Conservation (phyloP, 2,888 invertebrate species). For the Crocallis elinguaria region DNA sequence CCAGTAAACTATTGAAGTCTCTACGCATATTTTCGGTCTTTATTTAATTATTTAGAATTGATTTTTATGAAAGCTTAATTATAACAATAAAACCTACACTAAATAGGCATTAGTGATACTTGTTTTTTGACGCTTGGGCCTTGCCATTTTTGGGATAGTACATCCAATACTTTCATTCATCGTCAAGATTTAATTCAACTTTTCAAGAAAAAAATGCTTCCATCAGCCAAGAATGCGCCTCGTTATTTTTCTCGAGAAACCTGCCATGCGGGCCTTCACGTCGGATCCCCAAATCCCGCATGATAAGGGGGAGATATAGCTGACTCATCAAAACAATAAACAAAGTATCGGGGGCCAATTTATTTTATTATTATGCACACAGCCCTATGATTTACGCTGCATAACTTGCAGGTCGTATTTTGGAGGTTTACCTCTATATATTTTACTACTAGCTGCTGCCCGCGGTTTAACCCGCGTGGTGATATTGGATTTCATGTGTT, state of each 20-base stretch:
- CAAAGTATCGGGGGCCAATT: constrained; percentile 82
- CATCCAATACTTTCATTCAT: not conserved
- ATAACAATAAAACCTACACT: no score
- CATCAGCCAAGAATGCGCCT: constrained; percentile 35
- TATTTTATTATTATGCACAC: constrained; percentile 82
- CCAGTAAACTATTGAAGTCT: no score
- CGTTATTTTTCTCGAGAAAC: constrained; percentile 55
- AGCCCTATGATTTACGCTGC: constrained; percentile 82
- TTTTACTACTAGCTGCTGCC: not conserved
- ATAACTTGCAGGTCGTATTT: constrained; percentile 53
- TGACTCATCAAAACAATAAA: constrained; percentile 86
- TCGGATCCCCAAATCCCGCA: constrained; percentile 46
- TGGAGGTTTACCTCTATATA: not conserved
- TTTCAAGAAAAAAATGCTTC: constrained; percentile 24
- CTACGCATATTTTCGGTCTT: no score
- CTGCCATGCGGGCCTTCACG: constrained; percentile 66
- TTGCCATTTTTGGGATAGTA: no score
- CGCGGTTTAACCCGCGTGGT: no score
- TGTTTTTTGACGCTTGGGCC: no score
- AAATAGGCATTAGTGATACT: no score
- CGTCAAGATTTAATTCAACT: not conserved
- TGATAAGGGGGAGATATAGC: constrained; percentile 68
- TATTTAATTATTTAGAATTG: no score
- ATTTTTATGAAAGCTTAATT: no score
- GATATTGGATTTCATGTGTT: no score